Percentiles rank a stretch among this genome's conserved stretches.
Conservation (phyloP, 2,888 invertebrate genomes). For the Therioaphis trifolii region DNA sequence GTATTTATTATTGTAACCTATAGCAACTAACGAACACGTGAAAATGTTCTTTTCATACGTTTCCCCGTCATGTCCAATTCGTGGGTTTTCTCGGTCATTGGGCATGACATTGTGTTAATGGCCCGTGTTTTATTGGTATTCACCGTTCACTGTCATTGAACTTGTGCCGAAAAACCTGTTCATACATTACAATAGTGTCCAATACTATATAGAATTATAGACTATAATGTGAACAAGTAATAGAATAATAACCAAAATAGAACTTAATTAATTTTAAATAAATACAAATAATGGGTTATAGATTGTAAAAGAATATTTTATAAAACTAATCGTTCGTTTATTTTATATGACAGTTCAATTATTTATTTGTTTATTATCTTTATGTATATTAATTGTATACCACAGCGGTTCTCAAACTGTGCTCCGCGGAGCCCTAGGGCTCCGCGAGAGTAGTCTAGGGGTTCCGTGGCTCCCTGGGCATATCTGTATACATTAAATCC, state of each 20-base stretch:
- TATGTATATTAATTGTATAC: no score
- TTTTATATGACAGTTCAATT: background rate
- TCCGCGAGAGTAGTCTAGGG: no score
- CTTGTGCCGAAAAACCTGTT: slow-evolving; percentile 5
- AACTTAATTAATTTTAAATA: background rate
- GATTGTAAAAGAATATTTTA: background rate
- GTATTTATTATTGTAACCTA: no score
- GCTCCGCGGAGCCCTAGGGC: no score
- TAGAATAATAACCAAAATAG: background rate
- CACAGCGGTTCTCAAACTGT: no score
- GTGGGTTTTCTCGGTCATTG: slow-evolving; percentile 51
- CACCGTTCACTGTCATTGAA: slow-evolving; percentile 56
- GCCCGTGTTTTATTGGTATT: slow-evolving; percentile 45
- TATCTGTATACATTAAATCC: no score
- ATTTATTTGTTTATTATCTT: background rate
- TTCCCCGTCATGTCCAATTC: slow-evolving; percentile 29
- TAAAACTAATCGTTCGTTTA: background rate
- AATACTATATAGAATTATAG: no score
- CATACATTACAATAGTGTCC: background rate
- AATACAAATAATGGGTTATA: background rate
- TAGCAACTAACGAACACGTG: background rate
- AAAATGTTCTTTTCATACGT: slow-evolving; percentile 23
- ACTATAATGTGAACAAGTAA: background rate
- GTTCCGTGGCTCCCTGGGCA: no score
- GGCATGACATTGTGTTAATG: slow-evolving; percentile 59